Evolutionary conservation across 2,888 invertebrate genomes (phyloP).

Genomic region (Netelia inedita): DNA sequence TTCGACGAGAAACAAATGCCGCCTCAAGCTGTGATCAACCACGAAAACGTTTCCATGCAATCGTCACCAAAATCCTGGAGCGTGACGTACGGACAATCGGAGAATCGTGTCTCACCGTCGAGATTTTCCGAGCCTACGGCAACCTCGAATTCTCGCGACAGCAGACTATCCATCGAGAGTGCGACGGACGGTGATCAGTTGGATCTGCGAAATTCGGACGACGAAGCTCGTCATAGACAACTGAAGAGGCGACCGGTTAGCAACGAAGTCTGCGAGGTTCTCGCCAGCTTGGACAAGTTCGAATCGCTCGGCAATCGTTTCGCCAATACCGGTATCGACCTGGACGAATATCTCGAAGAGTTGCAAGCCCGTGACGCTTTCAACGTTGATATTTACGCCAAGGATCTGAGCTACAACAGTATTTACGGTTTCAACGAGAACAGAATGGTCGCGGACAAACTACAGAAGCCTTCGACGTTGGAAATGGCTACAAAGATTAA

Average conservation of each 20-base stretch:
- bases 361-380: conserved; percentile 87
- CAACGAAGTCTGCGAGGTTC: conserved; percentile 87
- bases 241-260: conserved; percentile 91
- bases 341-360: conserved; percentile 90
- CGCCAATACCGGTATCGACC: conserved; percentile 88
- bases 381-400: conserved; percentile 83
- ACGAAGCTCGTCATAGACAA: conserved; percentile 87
- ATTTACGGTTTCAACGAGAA: conserved; percentile 82
- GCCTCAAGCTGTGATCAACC: conserved; percentile 84
- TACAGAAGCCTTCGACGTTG: conserved; percentile 77
- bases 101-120: conserved; percentile 77
- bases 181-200: conserved; percentile 86
- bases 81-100: conserved; percentile 76
- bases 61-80: conserved; percentile 79
- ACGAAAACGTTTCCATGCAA: conserved; percentile 69
- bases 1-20: conserved; percentile 78
- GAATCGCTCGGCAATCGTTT: conserved; percentile 87
- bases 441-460: conserved; percentile 75
- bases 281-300: conserved; percentile 89
- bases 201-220: conserved; percentile 86
- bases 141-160: conserved; percentile 79
- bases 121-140: conserved; percentile 79
- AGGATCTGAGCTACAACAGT: conserved; percentile 81
- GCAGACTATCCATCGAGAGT: conserved; percentile 80
- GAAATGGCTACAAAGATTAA: conserved; percentile 73